Percentiles rank a stretch among this genome's conserved stretches.
Conservation (phyloP, 2,113 vertebrate genomes). For the Rhinolophus ferrumequinum region DNA sequence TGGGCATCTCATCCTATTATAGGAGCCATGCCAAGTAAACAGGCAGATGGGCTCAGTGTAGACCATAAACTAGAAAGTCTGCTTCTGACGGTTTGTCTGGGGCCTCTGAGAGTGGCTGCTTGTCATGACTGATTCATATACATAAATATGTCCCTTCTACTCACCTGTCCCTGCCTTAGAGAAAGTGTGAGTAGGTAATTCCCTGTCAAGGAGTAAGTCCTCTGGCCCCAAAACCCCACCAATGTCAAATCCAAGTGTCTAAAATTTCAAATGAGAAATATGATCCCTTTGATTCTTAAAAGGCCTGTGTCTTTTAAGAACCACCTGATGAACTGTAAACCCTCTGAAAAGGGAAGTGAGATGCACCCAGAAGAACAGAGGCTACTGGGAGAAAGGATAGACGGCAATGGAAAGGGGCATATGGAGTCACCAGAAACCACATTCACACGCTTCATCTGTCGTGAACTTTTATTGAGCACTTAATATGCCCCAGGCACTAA, state of each 20-base stretch:
- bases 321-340: not conserved
- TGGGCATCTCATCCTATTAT: not conserved
- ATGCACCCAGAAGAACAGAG: not conserved
- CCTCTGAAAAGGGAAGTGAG: not conserved
- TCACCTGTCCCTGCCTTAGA: not conserved
- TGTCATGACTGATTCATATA: not conserved
- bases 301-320: constrained; percentile 22
- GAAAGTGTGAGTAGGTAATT: not conserved
- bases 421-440: not conserved
- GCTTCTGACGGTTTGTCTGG: not conserved
- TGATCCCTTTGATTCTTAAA: not conserved
- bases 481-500: not conserved
- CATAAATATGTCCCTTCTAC: not conserved
- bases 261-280: not conserved
- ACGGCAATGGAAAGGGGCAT: not conserved
- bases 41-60: not conserved
- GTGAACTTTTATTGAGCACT: not conserved
- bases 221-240: not conserved
- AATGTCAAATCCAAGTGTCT: not conserved
- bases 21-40: constrained; percentile 21
- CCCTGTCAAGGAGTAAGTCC: not conserved
- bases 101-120: not conserved
- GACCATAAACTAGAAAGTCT: constrained; percentile 3
- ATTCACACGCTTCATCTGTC: not conserved
- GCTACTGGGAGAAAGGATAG: not conserved